phyloP scores from a whole-genome alignment of 2,888 invertebrate genomes.

The Rhagium mordax region DNA sequence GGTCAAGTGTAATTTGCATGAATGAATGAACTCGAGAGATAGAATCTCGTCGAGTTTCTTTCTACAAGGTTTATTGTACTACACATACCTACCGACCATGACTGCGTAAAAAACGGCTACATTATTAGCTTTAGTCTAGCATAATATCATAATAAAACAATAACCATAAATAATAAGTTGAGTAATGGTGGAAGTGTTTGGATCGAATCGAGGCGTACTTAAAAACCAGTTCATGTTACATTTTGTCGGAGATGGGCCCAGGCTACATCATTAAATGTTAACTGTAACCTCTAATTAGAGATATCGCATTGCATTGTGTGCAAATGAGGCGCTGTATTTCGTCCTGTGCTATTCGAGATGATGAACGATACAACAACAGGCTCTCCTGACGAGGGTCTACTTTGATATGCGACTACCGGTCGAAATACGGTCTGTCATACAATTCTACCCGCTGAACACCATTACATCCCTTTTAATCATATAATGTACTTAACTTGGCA shows the following conservation, averaged over 20 bases:
- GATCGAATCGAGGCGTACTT: slow-evolving; percentile 20
- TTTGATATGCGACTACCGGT: slow-evolving; percentile 43
- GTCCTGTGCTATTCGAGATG: slow-evolving; percentile 53
- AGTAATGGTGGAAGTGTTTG: slow-evolving; percentile 27
- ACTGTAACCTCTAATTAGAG: slow-evolving; percentile 65
- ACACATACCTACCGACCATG: not conserved
- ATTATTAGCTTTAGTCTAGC: not conserved
- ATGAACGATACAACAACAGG: slow-evolving; percentile 50
- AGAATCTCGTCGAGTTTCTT: not conserved
- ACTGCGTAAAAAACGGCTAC: not conserved
- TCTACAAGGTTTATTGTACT: not conserved
- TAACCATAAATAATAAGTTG: slow-evolving; percentile 21
- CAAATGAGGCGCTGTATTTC: slow-evolving; percentile 59
- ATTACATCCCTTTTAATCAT: slow-evolving; percentile 6
- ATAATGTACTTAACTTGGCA: slow-evolving; percentile 22
- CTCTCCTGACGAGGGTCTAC: slow-evolving; percentile 49
- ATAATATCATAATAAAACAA: slow-evolving; percentile 14
- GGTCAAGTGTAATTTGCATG: not conserved
- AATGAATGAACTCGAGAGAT: not conserved
- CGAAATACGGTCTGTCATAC: slow-evolving; percentile 32
- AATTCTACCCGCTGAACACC: slow-evolving; percentile 18
- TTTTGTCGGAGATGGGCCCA: slow-evolving; percentile 39
- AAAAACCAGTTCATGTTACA: slow-evolving; percentile 43
- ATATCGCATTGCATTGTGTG: slow-evolving; percentile 63
- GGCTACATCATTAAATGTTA: slow-evolving; percentile 62